These are phyloP conservation scores for Synergus gifuensis DNA, from an alignment of 2,888 invertebrate species.

Conservation along the genomic window DNA sequence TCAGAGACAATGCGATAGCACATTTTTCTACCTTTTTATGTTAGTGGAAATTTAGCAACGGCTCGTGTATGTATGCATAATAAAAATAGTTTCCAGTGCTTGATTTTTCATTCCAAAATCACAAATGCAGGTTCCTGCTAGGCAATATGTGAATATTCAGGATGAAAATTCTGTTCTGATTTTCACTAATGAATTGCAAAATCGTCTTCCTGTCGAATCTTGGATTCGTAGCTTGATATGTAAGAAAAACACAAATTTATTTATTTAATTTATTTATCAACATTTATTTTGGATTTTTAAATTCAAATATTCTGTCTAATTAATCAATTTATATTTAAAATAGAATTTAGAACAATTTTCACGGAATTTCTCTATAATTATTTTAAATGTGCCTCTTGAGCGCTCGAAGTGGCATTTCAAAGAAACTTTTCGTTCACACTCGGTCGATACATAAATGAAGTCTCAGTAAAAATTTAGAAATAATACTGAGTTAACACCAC, in stretches of 20 bases:
- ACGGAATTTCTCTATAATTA: neutral
- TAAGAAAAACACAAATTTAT: neutral
- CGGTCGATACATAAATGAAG: constrained; percentile 4
- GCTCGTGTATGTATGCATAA: neutral
- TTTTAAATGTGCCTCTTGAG: neutral
- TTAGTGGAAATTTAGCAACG: neutral
- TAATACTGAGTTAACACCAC: neutral
- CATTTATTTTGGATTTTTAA: neutral
- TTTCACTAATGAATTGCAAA: neutral
- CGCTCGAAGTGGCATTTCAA: neutral
- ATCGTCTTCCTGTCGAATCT: neutral
- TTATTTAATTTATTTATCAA: neutral
- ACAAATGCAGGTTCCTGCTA: neutral
- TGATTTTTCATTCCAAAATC: neutral
- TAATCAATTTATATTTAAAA: too few species aligned
- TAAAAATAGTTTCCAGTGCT: neutral
- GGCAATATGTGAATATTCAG: neutral
- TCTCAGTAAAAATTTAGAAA: neutral
- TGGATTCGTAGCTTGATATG: neutral
- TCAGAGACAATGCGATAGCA: constrained; percentile 4
- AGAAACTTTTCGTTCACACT: neutral
- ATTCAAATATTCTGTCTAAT: too few species aligned
- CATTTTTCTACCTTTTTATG: constrained; percentile 8
- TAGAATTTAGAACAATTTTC: too few species aligned
- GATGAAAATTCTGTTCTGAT: neutral